A percentile compares a stretch with the other conserved stretches of the same genome.
phyloP scores from a whole-genome alignment of 2,797 vertebrate genomes.

The Petrocephalus schoutedeni region DNA sequence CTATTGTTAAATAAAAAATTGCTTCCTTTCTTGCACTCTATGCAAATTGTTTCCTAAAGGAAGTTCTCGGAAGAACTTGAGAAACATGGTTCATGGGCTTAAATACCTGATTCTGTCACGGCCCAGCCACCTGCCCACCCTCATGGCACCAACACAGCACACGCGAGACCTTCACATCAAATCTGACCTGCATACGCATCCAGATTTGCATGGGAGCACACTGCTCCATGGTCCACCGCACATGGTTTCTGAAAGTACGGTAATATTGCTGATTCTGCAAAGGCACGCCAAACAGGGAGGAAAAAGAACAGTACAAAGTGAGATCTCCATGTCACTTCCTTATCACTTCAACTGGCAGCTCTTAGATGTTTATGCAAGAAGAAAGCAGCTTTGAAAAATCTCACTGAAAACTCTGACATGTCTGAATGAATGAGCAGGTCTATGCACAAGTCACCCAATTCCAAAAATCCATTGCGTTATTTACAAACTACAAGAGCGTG shows the following conservation, averaged over 20 bases:
- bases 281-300: not conserved
- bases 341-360: not conserved
- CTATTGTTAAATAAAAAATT: too few relatives aligned
- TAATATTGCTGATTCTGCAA: conserved; percentile 4
- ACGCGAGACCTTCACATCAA: not conserved
- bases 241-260: not conserved
- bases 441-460: not conserved
- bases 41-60: not conserved
- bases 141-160: not conserved
- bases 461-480: not conserved
- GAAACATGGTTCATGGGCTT: not conserved
- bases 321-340: not conserved
- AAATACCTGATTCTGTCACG: not conserved
- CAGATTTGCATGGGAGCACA: not conserved
- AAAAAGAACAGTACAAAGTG: not conserved
- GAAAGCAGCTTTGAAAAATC: not conserved
- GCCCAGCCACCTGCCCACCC: not conserved
- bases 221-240: not conserved
- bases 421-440: not conserved
- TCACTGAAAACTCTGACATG: not conserved
- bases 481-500: not conserved
- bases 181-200: not conserved
- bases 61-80: not conserved
- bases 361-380: not conserved
- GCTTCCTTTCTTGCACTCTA: not conserved